A percentile compares a stretch with the other conserved stretches of the same genome.
phyloP scores from a whole-genome alignment of 2,888 invertebrate genomes.

The Callyntrura guangdongensis region DNA sequence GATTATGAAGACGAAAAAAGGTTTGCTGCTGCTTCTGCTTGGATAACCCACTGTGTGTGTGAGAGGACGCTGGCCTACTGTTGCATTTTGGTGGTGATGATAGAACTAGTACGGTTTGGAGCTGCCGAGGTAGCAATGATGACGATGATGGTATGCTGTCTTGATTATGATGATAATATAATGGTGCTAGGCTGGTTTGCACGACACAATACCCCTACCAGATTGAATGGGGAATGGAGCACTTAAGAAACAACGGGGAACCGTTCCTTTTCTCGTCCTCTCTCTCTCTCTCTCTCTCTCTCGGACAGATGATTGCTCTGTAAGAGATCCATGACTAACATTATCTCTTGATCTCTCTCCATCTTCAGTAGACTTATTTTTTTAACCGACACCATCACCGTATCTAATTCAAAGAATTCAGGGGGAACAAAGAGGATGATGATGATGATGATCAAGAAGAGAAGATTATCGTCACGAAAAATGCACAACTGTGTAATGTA shows the following conservation, averaged over 20 bases:
- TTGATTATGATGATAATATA: constrained; percentile 38
- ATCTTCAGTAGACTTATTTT: constrained; percentile 6
- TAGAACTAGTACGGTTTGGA: neutral
- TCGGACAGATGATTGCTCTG: constrained; percentile 80
- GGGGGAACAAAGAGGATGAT: neutral
- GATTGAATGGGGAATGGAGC: constrained; percentile 77
- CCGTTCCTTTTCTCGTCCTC: constrained; percentile 48
- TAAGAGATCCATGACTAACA: constrained; percentile 82
- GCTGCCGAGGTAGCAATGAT: neutral
- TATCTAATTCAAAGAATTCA: constrained; percentile 52
- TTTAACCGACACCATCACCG: constrained; percentile 37
- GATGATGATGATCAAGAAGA: neutral
- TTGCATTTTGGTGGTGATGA: constrained; percentile 32
- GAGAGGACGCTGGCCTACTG: constrained; percentile 61
- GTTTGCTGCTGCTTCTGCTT: constrained; percentile 51
- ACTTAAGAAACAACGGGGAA: constrained; percentile 78
- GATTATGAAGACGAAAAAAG: neutral
- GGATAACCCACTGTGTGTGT: constrained; percentile 70
- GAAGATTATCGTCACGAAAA: neutral
- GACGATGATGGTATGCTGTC: constrained; percentile 54
- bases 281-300: constrained; percentile 28
- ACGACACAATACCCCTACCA: neutral
- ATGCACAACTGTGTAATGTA: neutral
- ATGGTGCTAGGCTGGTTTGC: constrained; percentile 15
- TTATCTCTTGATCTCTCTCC: constrained; percentile 80